Evolutionary conservation across 2,888 invertebrate genomes (phyloP).

Genomic region (Salpingus planirostris): DNA sequence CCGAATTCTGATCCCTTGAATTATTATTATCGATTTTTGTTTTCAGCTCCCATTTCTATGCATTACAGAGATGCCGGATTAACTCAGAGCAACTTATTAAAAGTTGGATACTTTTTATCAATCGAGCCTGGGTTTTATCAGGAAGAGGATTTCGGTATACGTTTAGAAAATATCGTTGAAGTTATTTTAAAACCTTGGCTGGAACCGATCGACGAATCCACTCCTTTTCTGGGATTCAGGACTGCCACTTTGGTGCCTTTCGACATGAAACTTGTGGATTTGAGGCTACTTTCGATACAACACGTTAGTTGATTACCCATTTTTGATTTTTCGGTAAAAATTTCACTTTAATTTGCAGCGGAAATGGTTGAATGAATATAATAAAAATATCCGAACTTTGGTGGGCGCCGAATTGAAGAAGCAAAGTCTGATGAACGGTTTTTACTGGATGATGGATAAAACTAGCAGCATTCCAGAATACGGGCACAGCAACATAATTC

Average conservation of each 20-base stretch:
- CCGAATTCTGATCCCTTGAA: not conserved
- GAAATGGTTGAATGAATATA: conserved; percentile 72
- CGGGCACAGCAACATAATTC: conserved; percentile 18
- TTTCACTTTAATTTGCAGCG: conserved; percentile 48
- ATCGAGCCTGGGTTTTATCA: conserved; percentile 88
- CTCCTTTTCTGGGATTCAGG: conserved; percentile 55
- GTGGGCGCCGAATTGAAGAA: conserved; percentile 68
- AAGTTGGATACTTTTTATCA: conserved; percentile 70
- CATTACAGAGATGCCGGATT: conserved; percentile 44
- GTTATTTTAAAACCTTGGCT: conserved; percentile 49
- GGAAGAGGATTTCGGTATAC: conserved; percentile 73
- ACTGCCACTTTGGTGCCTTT: conserved; percentile 81
- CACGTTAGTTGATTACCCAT: too few relatives aligned
- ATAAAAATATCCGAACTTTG: conserved; percentile 58
- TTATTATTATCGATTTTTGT: not conserved
- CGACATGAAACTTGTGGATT: conserved; percentile 76
- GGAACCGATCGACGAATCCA: conserved; percentile 42
- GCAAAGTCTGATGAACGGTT: conserved; percentile 60
- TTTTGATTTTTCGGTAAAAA: too few relatives aligned
- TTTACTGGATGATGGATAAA: conserved; percentile 79
- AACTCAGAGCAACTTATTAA: conserved; percentile 44
- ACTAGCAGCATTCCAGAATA: conserved; percentile 59
- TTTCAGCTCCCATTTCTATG: conserved; percentile 67
- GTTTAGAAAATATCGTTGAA: conserved; percentile 77
- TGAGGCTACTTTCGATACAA: conserved; percentile 61